Evolutionary conservation across 2,888 invertebrate species (phyloP).

Genomic region (Leptopilina syphax): DNA sequence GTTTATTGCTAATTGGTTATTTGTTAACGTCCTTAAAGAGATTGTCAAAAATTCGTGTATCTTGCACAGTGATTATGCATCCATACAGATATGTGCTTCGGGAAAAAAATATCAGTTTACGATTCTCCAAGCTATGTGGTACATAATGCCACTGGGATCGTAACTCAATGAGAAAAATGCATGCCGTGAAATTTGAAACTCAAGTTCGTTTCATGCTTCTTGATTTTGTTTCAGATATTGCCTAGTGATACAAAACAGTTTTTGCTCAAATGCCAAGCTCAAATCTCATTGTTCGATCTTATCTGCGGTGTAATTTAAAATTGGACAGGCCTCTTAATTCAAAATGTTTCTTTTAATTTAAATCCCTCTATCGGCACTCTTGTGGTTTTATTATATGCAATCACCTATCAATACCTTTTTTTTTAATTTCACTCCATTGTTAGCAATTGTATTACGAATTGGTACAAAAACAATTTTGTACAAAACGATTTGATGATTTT

Average conservation of each 20-base stretch:
- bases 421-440: too few species aligned
- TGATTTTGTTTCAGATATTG: conserved; percentile 12
- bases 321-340: neutral
- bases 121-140: neutral
- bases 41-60: conserved; percentile 42
- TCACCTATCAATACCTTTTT: too few species aligned
- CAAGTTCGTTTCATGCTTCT: conserved; percentile 19
- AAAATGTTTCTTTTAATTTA: neutral
- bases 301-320: conserved; percentile 4
- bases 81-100: neutral
- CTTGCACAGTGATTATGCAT: neutral
- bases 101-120: conserved; percentile 17
- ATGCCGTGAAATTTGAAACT: conserved; percentile 28
- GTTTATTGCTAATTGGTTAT: conserved; percentile 74
- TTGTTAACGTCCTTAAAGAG: too few species aligned
- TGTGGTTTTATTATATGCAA: too few species aligned
- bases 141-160: conserved; percentile 15
- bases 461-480: too few species aligned
- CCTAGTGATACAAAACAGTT: conserved; percentile 19
- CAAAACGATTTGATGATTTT: too few species aligned
- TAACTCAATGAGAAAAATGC: conserved; percentile 27
- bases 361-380: neutral
- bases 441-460: too few species aligned
- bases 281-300: neutral
- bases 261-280: neutral